Percentiles rank a stretch among this genome's conserved stretches.
phyloP scores from a whole-genome alignment of 2,113 vertebrate species.

The Taxidea taxus region DNA sequence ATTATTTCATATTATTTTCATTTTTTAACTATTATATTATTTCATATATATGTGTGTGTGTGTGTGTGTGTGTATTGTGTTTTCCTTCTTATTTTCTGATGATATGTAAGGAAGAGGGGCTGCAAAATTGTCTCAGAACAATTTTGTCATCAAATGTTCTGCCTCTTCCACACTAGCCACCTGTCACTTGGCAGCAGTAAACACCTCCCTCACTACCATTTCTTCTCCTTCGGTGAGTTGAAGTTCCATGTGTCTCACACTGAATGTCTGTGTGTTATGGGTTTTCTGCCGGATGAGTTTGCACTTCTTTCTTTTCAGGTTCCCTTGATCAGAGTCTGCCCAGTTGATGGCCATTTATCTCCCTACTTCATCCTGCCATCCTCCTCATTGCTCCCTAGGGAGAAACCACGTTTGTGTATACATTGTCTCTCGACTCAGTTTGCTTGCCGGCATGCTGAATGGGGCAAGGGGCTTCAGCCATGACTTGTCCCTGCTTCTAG shows the following conservation, averaged over 20 bases:
- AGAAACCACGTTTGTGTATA: accelerated
- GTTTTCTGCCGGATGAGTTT: not conserved
- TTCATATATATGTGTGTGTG: not conserved
- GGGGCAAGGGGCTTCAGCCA: not conserved
- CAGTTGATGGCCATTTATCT: not conserved
- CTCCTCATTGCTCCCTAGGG: not conserved
- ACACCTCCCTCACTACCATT: not conserved
- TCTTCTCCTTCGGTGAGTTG: not conserved
- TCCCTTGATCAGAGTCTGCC: not conserved
- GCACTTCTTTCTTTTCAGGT: not conserved
- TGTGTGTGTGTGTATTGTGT: too few species aligned
- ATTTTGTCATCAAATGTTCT: not conserved
- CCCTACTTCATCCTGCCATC: not conserved
- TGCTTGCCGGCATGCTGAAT: not conserved
- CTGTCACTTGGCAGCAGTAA: not conserved
- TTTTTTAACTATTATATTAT: not conserved
- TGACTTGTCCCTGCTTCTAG: not conserved
- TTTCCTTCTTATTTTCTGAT: not conserved
- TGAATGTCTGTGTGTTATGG: not conserved
- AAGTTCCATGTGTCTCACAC: not conserved
- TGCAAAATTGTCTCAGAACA: not conserved
- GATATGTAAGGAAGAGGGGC: not conserved
- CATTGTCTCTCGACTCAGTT: not conserved
- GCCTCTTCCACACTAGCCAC: not conserved
- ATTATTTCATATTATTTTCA: not conserved